Base-by-base conservation (phyloP, 2,797 vertebrate species). In the Lutjanus argentimaculatus region DNA sequence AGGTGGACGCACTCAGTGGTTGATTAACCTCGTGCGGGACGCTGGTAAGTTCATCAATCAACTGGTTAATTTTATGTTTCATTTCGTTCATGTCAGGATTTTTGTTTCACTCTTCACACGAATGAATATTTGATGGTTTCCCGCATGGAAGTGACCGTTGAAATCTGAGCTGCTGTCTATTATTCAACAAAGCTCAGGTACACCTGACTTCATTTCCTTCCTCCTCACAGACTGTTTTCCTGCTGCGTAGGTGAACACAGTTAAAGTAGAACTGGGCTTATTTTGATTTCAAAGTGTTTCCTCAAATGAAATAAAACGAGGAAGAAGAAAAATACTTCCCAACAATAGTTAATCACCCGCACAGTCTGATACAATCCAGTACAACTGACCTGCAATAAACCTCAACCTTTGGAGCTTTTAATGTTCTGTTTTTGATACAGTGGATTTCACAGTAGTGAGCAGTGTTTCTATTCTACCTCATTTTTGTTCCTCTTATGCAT, bases 121-220 rank as follows among this genome's bases (percentile, higher is more conserved):
- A 52, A 45, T 67, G 2, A 36, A 57, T 70, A 52, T 58, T 42
- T 71, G 6, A 66, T 55, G 22, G 17, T 55, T 78, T 30, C 1
- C 13, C 7, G 8, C n/a, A 84, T 92, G 58, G 71, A 83, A n/a
- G 49, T 19, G n/a, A n/a, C n/a, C n/a, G 30, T 77, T 79, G 22
- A 74, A 78, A 40, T 71, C 72, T 57, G 84, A 92, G 62, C 74
- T 89, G 75, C 40, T 36, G 56, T 88, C 68, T 82, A 71, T 94
- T 85, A 87, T 84, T 84, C 55, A 85, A 14, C 36, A 82, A 22
- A 45, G 63, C 67, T 85, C 77, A 63, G 78, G 84, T 88, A 59
- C 67, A 82, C 71, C 42, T 67, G 57, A 68, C 65, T 68, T 40
- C 16, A 52, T 48, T 65, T 55, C 8, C 46, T 63, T 46, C 43